A percentile compares a stretch with the other conserved stretches of the same genome.
Evolutionary conservation across 1,140 invertebrate species (phyloP).

Genomic region (Heliothis subflexa): DNA sequence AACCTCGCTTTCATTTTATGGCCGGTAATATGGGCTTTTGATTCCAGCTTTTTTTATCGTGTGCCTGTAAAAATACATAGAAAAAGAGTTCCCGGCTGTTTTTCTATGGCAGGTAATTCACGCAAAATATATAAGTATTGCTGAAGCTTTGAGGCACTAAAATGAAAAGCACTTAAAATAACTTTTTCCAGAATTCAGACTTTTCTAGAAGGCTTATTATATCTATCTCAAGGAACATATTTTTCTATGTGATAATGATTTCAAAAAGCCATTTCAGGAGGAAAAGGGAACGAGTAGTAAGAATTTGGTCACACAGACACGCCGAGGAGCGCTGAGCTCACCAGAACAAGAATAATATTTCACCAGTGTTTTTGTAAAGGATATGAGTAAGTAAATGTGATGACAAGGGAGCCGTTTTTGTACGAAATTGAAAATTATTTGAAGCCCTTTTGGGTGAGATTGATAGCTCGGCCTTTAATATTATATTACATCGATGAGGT

Average conservation of each 20-base stretch:
- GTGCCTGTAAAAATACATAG: neutral
- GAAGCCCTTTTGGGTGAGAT: conserved; percentile 4
- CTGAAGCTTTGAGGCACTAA: too few species aligned
- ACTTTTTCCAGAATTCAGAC: too few species aligned
- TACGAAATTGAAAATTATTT: conserved; percentile 25
- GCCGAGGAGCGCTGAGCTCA: neutral
- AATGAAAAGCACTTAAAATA: too few species aligned
- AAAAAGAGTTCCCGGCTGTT: neutral
- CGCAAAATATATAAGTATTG: too few species aligned
- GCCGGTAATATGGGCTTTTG: conserved; percentile 15
- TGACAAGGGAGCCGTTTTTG: conserved; percentile 19
- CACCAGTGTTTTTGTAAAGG: conserved; percentile 15
- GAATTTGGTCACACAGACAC: neutral
- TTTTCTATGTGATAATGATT: neutral
- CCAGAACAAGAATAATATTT: conserved; percentile 21
- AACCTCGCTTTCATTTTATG: conserved; percentile 9
- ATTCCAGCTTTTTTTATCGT: neutral
- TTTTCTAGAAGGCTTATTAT: too few species aligned
- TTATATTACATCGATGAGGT: conserved; percentile 7
- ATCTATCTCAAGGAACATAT: neutral
- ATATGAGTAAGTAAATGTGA: conserved; percentile 28
- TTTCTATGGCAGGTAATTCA: neutral
- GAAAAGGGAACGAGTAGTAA: neutral
- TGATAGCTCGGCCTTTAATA: conserved; percentile 5
- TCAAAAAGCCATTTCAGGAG: neutral